These are phyloP conservation scores for Salminus brasiliensis DNA, from an alignment of 2,113 vertebrate genomes.

Conservation along the genomic window DNA sequence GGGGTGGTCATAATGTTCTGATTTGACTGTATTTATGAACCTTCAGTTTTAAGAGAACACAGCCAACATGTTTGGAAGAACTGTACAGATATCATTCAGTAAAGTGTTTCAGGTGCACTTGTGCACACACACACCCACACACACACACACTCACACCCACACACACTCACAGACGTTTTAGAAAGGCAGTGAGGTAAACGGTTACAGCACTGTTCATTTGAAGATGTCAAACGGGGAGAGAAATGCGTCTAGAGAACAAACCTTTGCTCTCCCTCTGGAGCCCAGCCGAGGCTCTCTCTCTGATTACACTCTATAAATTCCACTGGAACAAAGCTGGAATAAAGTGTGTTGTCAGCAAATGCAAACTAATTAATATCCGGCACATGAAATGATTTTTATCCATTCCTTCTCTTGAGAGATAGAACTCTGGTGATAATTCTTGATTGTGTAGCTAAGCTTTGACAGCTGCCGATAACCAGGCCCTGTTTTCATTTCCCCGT, in stretches of 20 bases:
- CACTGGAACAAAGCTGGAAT: constrained; percentile 41
- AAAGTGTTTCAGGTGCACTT: too few relatives aligned
- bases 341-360: constrained; percentile 33
- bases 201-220: too few relatives aligned
- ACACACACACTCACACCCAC: too few relatives aligned
- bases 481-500: not conserved
- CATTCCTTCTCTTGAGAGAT: not conserved
- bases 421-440: not conserved
- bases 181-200: too few relatives aligned
- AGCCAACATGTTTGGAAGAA: too few relatives aligned
- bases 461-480: not conserved
- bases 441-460: not conserved
- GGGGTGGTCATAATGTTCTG: too few relatives aligned
- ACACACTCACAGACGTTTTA: too few relatives aligned
- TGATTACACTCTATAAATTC: constrained; percentile 44
- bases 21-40: too few relatives aligned
- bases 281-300: constrained; percentile 29
- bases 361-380: constrained; percentile 32
- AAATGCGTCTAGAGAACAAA: not conserved
- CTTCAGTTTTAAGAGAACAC: too few relatives aligned
- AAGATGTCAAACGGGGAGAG: not conserved
- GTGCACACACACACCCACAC: too few relatives aligned
- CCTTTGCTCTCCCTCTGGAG: constrained; percentile 23
- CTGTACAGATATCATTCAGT: too few relatives aligned
- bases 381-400: not conserved